A percentile compares a stretch with the other conserved stretches of the same genome.
Conservation (phyloP, 2,113 vertebrate genomes). For the Coreoperca whiteheadi region DNA sequence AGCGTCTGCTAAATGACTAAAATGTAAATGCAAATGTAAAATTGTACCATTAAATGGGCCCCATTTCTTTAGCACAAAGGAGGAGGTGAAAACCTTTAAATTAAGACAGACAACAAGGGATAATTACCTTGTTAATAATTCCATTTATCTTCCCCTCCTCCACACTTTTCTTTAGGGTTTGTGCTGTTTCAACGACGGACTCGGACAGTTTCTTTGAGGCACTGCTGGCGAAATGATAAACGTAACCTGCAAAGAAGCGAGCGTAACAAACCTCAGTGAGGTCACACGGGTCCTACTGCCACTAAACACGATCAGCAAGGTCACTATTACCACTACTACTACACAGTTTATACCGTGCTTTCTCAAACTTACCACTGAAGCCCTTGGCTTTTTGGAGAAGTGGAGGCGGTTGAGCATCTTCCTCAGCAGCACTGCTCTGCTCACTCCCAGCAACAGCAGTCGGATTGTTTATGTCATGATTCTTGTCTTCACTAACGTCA, state of each 20-base stretch:
- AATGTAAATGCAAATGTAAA: too few relatives aligned
- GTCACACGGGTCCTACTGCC: too few relatives aligned
- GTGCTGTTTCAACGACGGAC: constrained; percentile 91
- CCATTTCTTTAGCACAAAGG: neutral
- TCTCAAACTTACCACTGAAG: constrained; percentile 45
- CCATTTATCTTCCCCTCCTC: constrained; percentile 94
- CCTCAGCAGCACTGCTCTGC: neutral
- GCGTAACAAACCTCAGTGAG: neutral
- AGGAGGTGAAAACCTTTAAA: too few relatives aligned
- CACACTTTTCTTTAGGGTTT: constrained; percentile 92
- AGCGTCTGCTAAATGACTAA: too few relatives aligned
- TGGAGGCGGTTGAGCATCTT: constrained; percentile 3
- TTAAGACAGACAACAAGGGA: accelerated
- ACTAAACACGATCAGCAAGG: neutral
- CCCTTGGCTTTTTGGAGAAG: constrained; percentile 14
- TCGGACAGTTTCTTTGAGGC: constrained; percentile 94
- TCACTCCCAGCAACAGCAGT: neutral
- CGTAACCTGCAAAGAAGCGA: constrained; percentile 83
- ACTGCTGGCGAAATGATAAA: constrained; percentile 90
- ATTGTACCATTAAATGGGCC: neutral
- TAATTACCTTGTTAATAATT: constrained; percentile 90
- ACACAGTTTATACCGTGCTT: neutral
- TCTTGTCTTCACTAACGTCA: neutral
- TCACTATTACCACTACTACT: neutral
- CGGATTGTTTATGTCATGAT: constrained; percentile 24